Conservation (phyloP, 2,888 invertebrate species). For the Hartigia nigra region DNA sequence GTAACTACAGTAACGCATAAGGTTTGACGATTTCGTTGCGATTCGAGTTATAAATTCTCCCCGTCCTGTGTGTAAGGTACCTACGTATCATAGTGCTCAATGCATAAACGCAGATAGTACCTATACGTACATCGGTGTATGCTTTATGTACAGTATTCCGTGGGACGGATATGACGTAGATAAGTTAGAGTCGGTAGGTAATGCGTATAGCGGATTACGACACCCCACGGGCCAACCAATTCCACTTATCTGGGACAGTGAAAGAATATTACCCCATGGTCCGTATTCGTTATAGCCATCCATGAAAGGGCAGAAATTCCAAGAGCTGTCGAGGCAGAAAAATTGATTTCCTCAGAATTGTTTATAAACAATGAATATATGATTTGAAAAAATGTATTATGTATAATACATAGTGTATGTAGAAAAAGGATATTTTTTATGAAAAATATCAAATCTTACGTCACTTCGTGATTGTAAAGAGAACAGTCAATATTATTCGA, state of each 20-base stretch:
- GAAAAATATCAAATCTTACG: background rate
- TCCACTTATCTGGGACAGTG: slow-evolving; percentile 51
- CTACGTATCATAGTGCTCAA: background rate
- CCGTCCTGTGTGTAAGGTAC: background rate
- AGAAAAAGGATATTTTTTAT: background rate
- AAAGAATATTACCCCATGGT: slow-evolving; percentile 31
- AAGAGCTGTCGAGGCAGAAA: background rate
- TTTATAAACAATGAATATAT: background rate
- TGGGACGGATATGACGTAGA: background rate
- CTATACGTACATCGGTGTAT: background rate
- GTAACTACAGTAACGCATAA: background rate
- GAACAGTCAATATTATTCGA: background rate
- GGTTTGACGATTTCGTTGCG: background rate
- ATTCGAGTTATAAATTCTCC: background rate
- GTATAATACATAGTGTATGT: background rate
- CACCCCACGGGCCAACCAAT: slow-evolving; percentile 53
- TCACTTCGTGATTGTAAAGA: background rate
- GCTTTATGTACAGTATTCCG: background rate
- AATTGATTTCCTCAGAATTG: background rate
- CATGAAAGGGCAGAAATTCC: background rate
- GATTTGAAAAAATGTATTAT: background rate
- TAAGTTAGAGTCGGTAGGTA: slow-evolving; percentile 4
- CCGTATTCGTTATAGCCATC: background rate
- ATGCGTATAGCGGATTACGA: slow-evolving; percentile 36
- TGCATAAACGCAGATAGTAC: background rate